phyloP scores from a whole-genome alignment of 2,113 vertebrate genomes.

The Addax nasomaculatus region DNA sequence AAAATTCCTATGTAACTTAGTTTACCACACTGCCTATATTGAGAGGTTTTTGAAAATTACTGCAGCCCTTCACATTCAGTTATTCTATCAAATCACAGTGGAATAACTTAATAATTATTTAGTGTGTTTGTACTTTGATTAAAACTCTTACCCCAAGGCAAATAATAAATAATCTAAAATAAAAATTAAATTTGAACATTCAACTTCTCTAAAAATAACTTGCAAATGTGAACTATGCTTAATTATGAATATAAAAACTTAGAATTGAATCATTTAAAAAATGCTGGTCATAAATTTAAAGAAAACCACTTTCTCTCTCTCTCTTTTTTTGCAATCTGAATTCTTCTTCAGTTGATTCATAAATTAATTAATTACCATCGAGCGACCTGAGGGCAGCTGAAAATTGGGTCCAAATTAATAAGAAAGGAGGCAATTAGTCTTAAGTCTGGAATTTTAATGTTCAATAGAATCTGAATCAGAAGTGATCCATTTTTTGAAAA shows the following conservation, averaged over 20 bases:
- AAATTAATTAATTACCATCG: slow-evolving; percentile 80
- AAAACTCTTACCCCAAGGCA: not conserved
- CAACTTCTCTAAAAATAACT: not conserved
- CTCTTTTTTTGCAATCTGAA: slow-evolving; percentile 25
- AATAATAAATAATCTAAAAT: not conserved
- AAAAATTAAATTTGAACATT: not conserved
- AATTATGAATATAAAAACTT: not conserved
- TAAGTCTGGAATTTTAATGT: slow-evolving; percentile 76
- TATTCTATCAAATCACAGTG: not conserved
- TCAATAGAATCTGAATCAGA: slow-evolving; percentile 82
- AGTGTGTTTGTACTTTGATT: not conserved
- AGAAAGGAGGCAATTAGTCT: slow-evolving; percentile 78
- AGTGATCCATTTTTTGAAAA: slow-evolving; percentile 78
- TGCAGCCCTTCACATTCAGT: not conserved
- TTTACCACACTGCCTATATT: not conserved
- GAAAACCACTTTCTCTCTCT: not conserved
- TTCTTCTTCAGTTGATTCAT: slow-evolving; percentile 73
- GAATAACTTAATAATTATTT: not conserved
- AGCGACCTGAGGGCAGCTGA: slow-evolving; percentile 64
- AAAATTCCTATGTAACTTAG: not conserved
- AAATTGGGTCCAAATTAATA: slow-evolving; percentile 79
- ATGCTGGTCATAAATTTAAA: not conserved
- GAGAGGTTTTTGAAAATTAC: not conserved
- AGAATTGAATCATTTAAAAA: not conserved
- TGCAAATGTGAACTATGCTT: not conserved